phyloP scores from a whole-genome alignment of 23 tunicate species.

The Trididemnum nubilum region DNA sequence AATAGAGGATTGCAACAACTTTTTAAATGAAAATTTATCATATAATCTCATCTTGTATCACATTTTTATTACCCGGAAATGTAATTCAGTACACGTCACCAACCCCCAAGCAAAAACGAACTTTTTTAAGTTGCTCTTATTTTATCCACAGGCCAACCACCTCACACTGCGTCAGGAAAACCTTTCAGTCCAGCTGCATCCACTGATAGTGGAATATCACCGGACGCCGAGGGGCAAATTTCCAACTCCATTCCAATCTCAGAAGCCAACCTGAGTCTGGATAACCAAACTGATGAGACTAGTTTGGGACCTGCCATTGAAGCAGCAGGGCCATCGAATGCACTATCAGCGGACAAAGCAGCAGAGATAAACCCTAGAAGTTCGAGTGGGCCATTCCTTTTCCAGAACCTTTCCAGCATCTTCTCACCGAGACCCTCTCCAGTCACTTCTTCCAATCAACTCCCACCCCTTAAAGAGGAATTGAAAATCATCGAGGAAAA shows the following conservation, averaged over 20 bases:
- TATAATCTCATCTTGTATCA: no score
- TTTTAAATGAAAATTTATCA: no score
- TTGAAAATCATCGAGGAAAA: background rate
- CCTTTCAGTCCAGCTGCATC: slow-evolving; percentile 5
- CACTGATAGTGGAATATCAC: slow-evolving; percentile 15
- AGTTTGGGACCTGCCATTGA: background rate
- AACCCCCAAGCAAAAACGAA: no score
- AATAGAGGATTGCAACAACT: no score
- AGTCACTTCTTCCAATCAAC: background rate
- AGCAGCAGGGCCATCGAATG: no score
- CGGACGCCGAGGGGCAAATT: slow-evolving; percentile 6
- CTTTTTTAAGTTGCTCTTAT: no score
- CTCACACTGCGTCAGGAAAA: background rate
- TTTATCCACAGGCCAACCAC: no score
- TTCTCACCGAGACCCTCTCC: slow-evolving; percentile 22
- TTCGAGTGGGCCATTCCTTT: no score
- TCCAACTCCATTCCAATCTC: background rate
- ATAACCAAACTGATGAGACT: background rate
- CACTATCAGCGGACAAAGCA: background rate
- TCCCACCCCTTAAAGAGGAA: slow-evolving; percentile 4
- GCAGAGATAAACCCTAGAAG: background rate
- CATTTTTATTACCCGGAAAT: no score
- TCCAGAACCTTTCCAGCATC: background rate
- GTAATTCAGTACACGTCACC: no score
- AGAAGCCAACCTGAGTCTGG: background rate